Evolutionary conservation across 2,113 vertebrate genomes (phyloP).

Genomic region (Amphiprion ocellaris): DNA sequence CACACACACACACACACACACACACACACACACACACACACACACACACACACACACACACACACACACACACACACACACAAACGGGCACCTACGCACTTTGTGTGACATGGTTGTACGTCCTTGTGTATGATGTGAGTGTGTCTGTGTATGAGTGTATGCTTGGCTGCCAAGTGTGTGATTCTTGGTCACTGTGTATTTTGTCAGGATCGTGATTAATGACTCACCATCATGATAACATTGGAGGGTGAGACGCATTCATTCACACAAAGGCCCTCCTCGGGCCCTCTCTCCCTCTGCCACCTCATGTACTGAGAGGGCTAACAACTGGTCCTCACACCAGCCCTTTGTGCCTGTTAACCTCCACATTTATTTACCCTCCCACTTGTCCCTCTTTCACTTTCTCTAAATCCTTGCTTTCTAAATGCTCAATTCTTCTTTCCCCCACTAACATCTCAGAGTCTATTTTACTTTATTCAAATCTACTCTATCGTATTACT

Average conservation of each 20-base stretch:
- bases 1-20: too few relatives aligned
- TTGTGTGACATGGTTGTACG: constrained; percentile 12
- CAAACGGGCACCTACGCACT: not conserved
- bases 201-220: constrained; percentile 79
- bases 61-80: not conserved
- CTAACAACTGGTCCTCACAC: constrained; percentile 62
- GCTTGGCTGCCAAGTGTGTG: constrained; percentile 60
- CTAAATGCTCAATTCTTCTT: constrained; percentile 8
- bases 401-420: constrained; percentile 20
- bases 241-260: constrained; percentile 71
- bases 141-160: constrained; percentile 1
- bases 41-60: too few relatives aligned
- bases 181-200: constrained; percentile 70
- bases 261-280: constrained; percentile 75
- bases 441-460: not conserved
- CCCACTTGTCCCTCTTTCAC: constrained; percentile 30
- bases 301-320: constrained; percentile 61
- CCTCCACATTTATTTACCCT: constrained; percentile 55
- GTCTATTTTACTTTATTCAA: not conserved
- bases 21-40: not conserved
- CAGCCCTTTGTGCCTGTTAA: constrained; percentile 58
- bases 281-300: constrained; percentile 45
- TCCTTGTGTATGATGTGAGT: constrained; percentile 22
- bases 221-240: constrained; percentile 77
- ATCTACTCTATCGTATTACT: not conserved